These are phyloP conservation scores for Semnornis frantzii DNA, from an alignment of 2,113 vertebrate species.

Conservation along the genomic window DNA sequence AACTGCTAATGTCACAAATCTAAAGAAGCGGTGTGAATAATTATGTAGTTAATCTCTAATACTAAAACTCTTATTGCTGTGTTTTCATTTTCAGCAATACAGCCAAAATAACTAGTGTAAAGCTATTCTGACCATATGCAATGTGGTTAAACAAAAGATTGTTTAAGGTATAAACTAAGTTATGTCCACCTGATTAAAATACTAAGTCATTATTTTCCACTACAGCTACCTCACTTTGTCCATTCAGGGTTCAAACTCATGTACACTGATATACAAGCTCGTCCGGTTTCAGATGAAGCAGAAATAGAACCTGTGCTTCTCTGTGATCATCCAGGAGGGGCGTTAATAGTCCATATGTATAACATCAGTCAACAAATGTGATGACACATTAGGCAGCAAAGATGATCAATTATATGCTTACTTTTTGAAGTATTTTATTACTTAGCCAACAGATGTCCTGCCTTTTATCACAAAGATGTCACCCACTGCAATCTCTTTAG, in stretches of 20 bases:
- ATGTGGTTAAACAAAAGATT: not conserved
- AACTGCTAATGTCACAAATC: not conserved
- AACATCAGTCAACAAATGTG: not conserved
- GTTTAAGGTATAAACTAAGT: not conserved
- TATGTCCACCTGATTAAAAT: not conserved
- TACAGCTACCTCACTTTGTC: not conserved
- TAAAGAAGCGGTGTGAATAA: not conserved
- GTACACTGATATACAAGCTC: fast-evolving
- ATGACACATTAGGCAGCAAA: not conserved
- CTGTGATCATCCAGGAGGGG: not conserved
- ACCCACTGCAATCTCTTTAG: not conserved
- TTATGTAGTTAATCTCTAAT: not conserved
- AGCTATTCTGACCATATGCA: not conserved
- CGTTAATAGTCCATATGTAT: not conserved
- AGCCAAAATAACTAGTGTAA: not conserved
- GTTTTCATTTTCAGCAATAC: not conserved
- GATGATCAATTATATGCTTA: not conserved
- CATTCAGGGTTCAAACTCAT: not conserved
- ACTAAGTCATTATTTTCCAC: not conserved
- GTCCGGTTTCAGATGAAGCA: not conserved
- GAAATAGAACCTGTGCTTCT: not conserved
- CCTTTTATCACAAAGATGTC: not conserved
- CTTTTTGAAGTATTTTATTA: not conserved
- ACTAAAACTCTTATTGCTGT: not conserved
- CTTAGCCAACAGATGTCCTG: not conserved